These are phyloP conservation scores for Venturia canescens DNA, from an alignment of 1,140 invertebrate species.

Conservation along the genomic window DNA sequence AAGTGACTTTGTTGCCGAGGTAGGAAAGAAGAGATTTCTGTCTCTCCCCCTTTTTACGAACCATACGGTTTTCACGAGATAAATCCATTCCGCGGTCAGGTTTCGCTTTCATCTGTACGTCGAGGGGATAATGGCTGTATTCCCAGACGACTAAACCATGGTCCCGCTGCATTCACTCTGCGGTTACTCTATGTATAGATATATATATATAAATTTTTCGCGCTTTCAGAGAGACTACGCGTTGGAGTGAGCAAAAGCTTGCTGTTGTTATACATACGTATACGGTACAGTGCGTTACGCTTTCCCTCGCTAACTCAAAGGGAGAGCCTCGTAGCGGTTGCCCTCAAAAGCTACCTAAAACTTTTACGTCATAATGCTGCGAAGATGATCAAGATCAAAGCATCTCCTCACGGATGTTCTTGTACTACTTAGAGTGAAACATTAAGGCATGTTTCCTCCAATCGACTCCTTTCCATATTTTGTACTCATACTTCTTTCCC, in stretches of 20 bases:
- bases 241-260: slow-evolving; percentile 55
- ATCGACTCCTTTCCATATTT: slow-evolving; percentile 8
- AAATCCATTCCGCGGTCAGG: slow-evolving; percentile 72
- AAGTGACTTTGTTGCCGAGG: slow-evolving; percentile 29
- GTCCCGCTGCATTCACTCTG: slow-evolving; percentile 29
- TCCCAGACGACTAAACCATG: slow-evolving; percentile 61
- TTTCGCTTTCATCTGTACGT: slow-evolving; percentile 73
- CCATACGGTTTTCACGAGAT: slow-evolving; percentile 52
- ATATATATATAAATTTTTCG: slow-evolving; percentile 22
- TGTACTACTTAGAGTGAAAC: not conserved
- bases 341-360: slow-evolving; percentile 50
- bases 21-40: slow-evolving; percentile 33
- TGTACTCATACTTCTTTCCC: not conserved
- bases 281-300: no score
- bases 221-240: slow-evolving; percentile 49
- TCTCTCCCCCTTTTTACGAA: not conserved
- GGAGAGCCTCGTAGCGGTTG: slow-evolving; percentile 56
- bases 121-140: slow-evolving; percentile 73
- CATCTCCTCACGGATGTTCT: slow-evolving; percentile 1
- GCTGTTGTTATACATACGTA: not conserved
- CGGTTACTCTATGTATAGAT: slow-evolving; percentile 27
- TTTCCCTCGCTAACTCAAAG: slow-evolving; percentile 49
- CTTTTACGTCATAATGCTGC: slow-evolving; percentile 35
- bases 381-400: slow-evolving; percentile 65
- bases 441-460: not conserved